Evolutionary conservation across 2,888 invertebrate genomes (phyloP).

Genomic region (Alcis repandata): DNA sequence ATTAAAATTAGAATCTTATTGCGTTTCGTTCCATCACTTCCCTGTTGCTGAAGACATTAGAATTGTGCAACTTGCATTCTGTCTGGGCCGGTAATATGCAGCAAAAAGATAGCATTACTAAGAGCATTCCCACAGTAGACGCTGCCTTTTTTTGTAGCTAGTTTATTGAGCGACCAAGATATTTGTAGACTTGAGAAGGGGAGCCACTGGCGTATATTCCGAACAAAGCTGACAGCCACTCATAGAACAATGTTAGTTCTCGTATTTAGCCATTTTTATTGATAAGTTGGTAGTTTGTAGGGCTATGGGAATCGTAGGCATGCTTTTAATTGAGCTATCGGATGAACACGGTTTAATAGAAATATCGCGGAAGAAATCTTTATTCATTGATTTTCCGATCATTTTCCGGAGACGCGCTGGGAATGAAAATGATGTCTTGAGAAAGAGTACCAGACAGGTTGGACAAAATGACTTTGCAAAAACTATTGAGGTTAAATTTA

Average conservation of each 20-base stretch:
- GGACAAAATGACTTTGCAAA: background rate
- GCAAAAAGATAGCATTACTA: constrained; percentile 77
- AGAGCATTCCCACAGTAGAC: constrained; percentile 76
- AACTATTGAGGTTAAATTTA: no score
- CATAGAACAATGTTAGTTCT: background rate
- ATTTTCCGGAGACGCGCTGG: constrained; percentile 14
- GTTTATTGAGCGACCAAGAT: background rate
- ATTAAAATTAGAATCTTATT: background rate
- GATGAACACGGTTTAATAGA: constrained; percentile 33
- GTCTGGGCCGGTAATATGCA: constrained; percentile 58
- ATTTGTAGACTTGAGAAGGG: background rate
- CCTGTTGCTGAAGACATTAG: constrained; percentile 33
- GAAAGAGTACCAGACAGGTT: background rate
- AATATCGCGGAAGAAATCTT: constrained; percentile 20
- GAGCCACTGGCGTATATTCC: background rate
- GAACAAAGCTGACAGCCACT: background rate
- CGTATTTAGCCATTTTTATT: background rate
- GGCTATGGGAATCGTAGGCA: constrained; percentile 56
- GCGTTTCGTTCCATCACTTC: constrained; percentile 7
- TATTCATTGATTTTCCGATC: constrained; percentile 25
- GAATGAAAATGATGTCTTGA: constrained; percentile 8
- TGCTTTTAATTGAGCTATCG: constrained; percentile 54
- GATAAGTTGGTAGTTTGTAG: constrained; percentile 37
- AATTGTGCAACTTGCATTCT: constrained; percentile 56
- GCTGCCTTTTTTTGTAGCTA: constrained; percentile 61